A percentile compares a stretch with the other conserved stretches of the same genome.
Conservation (phyloP, 92 coral and sea anemone genomes). For the Paragorgia papillata region DNA sequence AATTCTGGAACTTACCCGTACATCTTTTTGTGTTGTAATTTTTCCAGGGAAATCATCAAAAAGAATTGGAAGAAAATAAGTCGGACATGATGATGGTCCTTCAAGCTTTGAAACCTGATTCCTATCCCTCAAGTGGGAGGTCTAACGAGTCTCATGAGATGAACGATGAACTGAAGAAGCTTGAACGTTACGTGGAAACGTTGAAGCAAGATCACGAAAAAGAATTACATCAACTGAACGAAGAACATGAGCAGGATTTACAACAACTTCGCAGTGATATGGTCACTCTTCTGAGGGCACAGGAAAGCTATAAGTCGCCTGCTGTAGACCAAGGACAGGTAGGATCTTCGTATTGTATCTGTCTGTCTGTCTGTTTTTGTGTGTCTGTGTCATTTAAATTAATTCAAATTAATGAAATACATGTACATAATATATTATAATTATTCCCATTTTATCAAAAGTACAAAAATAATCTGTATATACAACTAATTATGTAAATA, state of each 20-base stretch:
- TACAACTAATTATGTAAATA: too few species aligned
- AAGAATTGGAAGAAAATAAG: conserved; percentile 90
- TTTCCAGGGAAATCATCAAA: conserved; percentile 84
- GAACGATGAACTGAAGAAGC: conserved; percentile 69
- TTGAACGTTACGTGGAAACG: conserved; percentile 38
- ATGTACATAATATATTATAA: too few species aligned
- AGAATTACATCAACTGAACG: conserved; percentile 66
- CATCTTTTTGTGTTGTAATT: too few species aligned
- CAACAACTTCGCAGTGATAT: conserved; percentile 47
- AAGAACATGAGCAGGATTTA: conserved; percentile 66
- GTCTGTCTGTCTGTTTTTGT: too few species aligned
- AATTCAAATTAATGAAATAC: too few species aligned
- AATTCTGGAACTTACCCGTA: too few species aligned
- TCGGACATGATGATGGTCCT: conserved; percentile 98
- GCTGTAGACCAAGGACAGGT: conserved; percentile 9
- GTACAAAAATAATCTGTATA: too few species aligned
- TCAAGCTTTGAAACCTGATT: conserved; percentile 91
- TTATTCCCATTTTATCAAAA: neutral
- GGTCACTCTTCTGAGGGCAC: conserved; percentile 33
- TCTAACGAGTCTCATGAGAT: conserved; percentile 52
- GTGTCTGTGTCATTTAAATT: too few species aligned
- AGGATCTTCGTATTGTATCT: neutral
- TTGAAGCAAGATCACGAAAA: conserved; percentile 73
- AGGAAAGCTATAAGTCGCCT: conserved; percentile 22
- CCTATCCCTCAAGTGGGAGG: conserved; percentile 61